Evolutionary conservation across 1,140 invertebrate genomes (phyloP).

Genomic region (Geopemphigus sp.): DNA sequence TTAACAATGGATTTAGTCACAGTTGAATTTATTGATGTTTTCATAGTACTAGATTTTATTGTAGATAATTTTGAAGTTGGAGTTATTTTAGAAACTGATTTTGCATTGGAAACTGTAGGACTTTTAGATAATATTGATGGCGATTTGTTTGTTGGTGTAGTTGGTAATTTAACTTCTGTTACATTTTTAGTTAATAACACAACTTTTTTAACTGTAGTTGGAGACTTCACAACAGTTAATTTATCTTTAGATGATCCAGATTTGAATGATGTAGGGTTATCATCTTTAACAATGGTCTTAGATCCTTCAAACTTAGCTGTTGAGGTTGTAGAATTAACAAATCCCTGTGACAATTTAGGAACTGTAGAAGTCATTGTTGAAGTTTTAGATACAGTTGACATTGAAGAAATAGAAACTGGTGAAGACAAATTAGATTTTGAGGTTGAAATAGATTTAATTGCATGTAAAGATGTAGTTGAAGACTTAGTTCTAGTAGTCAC

Average conservation of each 20-base stretch:
- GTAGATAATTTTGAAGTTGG: conserved; percentile 2
- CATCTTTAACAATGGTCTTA: background rate
- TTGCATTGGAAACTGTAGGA: background rate
- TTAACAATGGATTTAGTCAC: background rate
- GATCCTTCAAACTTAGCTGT: background rate
- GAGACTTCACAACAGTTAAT: background rate
- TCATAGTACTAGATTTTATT: background rate
- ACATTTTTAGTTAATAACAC: background rate
- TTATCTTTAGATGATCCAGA: background rate
- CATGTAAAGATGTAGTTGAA: background rate
- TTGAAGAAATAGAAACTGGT: background rate
- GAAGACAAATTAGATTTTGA: background rate
- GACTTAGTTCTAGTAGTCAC: background rate
- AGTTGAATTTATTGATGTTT: background rate
- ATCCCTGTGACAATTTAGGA: background rate
- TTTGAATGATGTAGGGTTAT: background rate
- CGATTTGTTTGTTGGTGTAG: background rate
- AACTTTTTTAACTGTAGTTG: background rate
- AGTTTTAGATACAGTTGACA: background rate
- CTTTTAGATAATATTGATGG: background rate
- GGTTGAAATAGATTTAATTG: background rate
- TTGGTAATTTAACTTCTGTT: background rate
- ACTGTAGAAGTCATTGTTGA: background rate
- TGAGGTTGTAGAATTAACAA: background rate
- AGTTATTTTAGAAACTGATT: conserved; percentile 2